Percentiles rank a stretch among this genome's conserved stretches.
These are phyloP conservation scores for Lysiphlebus fabarum DNA, from an alignment of 1,140 invertebrate genomes.

Conservation along the genomic window DNA sequence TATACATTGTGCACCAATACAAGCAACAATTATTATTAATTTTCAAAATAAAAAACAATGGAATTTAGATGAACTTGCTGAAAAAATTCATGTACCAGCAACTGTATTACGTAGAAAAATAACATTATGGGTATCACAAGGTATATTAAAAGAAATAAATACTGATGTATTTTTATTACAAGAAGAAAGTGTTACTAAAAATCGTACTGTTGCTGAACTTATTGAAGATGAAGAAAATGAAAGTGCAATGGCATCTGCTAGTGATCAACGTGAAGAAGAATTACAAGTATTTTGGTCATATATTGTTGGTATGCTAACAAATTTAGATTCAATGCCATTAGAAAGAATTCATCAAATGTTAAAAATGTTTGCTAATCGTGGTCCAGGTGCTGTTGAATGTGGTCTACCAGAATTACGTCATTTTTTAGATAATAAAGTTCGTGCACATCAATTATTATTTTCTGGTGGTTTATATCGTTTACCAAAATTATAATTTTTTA, in stretches of 20 bases:
- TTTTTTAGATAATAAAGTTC: conserved; percentile 90
- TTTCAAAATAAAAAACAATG: conserved; percentile 88
- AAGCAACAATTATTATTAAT: conserved; percentile 91
- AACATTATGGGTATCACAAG: conserved; percentile 87
- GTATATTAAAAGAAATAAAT: conserved; percentile 73
- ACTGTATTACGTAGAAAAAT: conserved; percentile 81
- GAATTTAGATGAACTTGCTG: conserved; percentile 79
- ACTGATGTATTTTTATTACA: conserved; percentile 75
- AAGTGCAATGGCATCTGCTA: conserved; percentile 88
- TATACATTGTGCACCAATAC: conserved; percentile 85
- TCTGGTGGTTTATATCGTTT: conserved; percentile 84
- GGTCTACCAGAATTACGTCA: conserved; percentile 81
- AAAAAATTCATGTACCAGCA: conserved; percentile 78
- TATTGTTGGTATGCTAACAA: conserved; percentile 94
- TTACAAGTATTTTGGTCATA: conserved; percentile 96
- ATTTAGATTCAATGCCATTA: conserved; percentile 87
- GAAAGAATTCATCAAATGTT: conserved; percentile 96
- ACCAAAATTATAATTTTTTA: conserved; percentile 60
- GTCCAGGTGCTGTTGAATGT: conserved; percentile 81
- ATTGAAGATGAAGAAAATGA: conserved; percentile 89
- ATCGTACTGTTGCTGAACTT: conserved; percentile 54
- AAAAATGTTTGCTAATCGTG: conserved; percentile 91
- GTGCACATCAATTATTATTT: conserved; percentile 81
- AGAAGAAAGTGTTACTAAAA: conserved; percentile 65
- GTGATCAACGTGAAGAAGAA: conserved; percentile 90